Conservation (phyloP, 2,888 invertebrate species). For the Dasypolia templi region DNA sequence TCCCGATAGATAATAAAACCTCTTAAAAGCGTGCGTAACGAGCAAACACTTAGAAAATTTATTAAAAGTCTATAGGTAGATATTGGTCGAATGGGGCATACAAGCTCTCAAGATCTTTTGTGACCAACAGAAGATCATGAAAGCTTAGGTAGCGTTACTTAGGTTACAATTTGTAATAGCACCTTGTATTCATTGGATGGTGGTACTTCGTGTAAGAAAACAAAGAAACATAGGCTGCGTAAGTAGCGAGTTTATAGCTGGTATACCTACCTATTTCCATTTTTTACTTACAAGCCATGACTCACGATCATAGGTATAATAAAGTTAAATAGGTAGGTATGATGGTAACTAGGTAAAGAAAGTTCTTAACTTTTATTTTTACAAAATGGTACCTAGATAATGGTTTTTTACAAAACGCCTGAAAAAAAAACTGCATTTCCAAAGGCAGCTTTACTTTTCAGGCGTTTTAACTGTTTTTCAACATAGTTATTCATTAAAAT, state of each 20-base stretch:
- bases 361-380: background rate
- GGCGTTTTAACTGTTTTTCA: background rate
- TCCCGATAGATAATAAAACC: conserved; percentile 40
- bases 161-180: background rate
- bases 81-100: background rate
- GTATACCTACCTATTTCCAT: background rate
- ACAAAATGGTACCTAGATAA: too few relatives aligned
- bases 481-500: background rate
- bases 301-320: too few relatives aligned
- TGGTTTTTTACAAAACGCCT: too few relatives aligned
- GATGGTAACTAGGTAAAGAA: too few relatives aligned
- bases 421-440: too few relatives aligned
- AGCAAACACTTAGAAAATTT: conserved; percentile 12
- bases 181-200: conserved; percentile 2
- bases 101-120: conserved; percentile 15
- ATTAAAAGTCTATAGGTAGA: conserved; percentile 17
- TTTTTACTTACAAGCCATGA: background rate
- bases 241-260: background rate
- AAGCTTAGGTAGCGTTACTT: background rate
- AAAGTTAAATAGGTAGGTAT: background rate
- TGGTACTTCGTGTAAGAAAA: background rate
- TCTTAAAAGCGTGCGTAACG: conserved; percentile 23
- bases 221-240: background rate
- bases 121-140: background rate
- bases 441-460: background rate